These are phyloP conservation scores for Germaria angustata DNA, from an alignment of 2,888 invertebrate genomes.

Conservation along the genomic window DNA sequence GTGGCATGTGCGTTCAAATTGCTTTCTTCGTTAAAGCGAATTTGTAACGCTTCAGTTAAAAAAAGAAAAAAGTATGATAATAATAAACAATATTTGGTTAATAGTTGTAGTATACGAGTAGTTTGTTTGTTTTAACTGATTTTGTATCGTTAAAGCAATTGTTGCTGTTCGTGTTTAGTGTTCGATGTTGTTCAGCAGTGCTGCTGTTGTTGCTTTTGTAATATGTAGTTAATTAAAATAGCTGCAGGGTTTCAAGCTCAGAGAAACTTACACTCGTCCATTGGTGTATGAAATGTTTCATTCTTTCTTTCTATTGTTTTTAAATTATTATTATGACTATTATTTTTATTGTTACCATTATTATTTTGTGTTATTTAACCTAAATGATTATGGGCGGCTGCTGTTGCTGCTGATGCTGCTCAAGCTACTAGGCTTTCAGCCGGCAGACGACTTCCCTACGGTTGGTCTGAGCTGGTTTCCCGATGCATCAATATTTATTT, in stretches of 20 bases:
- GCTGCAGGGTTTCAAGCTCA: conserved; percentile 65
- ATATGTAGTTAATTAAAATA: conserved; percentile 68
- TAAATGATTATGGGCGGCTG: not conserved
- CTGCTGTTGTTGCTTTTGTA: not conserved
- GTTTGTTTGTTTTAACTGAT: conserved; percentile 25
- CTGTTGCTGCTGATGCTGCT: too few relatives aligned
- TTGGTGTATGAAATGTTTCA: not conserved
- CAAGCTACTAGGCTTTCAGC: conserved; percentile 44
- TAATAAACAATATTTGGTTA: conserved; percentile 47
- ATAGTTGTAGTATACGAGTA: conserved; percentile 17
- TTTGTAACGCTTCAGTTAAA: conserved; percentile 59
- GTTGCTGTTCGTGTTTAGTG: conserved; percentile 15
- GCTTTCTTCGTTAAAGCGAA: conserved; percentile 34
- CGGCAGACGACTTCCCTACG: conserved; percentile 4
- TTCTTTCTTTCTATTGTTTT: not conserved
- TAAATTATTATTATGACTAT: conserved; percentile 61
- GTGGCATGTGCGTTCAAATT: conserved; percentile 42
- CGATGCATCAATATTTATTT: conserved; percentile 48
- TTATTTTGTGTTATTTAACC: conserved; percentile 36
- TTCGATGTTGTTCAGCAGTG: not conserved
- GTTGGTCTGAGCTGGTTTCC: conserved; percentile 31
- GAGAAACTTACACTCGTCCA: not conserved
- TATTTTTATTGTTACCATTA: conserved; percentile 47
- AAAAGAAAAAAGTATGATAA: conserved; percentile 14
- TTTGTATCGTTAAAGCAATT: not conserved